Evolutionary conservation across 1,140 invertebrate genomes (phyloP).

Genomic region (Sycobia sp.): DNA sequence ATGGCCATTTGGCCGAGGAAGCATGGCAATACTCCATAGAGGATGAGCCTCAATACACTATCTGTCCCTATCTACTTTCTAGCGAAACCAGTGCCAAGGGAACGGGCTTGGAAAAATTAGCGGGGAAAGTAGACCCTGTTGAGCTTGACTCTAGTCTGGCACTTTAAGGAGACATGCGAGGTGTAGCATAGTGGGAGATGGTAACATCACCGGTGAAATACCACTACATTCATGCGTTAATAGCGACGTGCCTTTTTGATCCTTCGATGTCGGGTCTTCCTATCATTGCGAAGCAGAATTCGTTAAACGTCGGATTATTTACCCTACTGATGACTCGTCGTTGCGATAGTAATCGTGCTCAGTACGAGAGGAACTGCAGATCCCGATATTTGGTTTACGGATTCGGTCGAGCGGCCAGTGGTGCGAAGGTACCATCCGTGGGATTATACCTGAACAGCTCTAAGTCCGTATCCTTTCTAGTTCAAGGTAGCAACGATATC

Average conservation of each 20-base stretch:
- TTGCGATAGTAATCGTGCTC: constrained; percentile 50
- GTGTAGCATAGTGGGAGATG: constrained; percentile 65
- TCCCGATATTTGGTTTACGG: constrained; percentile 77
- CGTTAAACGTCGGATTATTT: constrained; percentile 53
- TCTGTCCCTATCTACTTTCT: too few relatives aligned
- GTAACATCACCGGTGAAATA: too few relatives aligned
- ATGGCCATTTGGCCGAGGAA: too few relatives aligned
- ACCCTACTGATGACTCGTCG: constrained; percentile 63
- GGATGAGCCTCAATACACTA: too few relatives aligned
- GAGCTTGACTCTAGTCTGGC: constrained; percentile 84
- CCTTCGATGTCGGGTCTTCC: constrained; percentile 79
- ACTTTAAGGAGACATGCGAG: constrained; percentile 81
- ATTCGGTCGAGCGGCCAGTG: constrained; percentile 59
- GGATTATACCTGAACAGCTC: constrained; percentile 75
- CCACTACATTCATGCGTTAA: too few relatives aligned
- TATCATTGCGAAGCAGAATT: constrained; percentile 75
- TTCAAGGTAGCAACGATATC: constrained; percentile 63
- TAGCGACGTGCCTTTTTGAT: constrained; percentile 79
- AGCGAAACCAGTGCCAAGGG: constrained; percentile 7
- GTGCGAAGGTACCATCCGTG: constrained; percentile 78
- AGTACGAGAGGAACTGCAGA: constrained; percentile 75
- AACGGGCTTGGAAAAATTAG: constrained; percentile 8
- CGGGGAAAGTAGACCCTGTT: constrained; percentile 80
- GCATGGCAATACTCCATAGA: too few relatives aligned
- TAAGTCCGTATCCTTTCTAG: constrained; percentile 76